A percentile compares a stretch with the other conserved stretches of the same genome.
These are phyloP conservation scores for Gallinago paraguaiae DNA, from an alignment of 2,113 vertebrate genomes.

Conservation along the genomic window DNA sequence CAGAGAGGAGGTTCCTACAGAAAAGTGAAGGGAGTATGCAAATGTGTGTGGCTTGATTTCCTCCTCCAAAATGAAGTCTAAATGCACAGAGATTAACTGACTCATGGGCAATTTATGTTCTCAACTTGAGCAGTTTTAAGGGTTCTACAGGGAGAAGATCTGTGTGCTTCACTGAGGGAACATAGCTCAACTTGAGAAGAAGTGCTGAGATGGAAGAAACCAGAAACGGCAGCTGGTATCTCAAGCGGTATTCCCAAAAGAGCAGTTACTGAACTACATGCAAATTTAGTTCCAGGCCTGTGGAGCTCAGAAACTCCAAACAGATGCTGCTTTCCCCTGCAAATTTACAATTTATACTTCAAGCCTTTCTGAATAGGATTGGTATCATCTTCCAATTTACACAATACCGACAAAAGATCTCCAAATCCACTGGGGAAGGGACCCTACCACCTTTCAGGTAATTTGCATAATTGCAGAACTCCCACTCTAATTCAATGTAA, in stretches of 20 bases:
- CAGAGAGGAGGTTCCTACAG: not conserved
- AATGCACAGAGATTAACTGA: not conserved
- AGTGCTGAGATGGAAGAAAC: slow-evolving; percentile 5
- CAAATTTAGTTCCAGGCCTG: not conserved
- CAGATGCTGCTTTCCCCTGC: not conserved
- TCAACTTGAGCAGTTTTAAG: not conserved
- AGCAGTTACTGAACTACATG: not conserved
- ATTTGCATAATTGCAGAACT: not conserved
- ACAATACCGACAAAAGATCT: not conserved
- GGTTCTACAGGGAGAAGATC: not conserved
- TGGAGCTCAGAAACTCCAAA: not conserved
- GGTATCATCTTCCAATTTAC: not conserved
- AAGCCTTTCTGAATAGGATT: not conserved
- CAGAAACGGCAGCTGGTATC: slow-evolving; percentile 9
- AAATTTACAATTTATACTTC: not conserved
- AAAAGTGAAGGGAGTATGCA: not conserved
- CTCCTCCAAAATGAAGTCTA: not conserved
- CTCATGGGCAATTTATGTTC: not conserved
- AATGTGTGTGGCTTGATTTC: not conserved
- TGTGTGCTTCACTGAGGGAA: not conserved
- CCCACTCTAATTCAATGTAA: not conserved
- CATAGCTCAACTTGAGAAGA: not conserved
- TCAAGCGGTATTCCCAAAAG: not conserved
- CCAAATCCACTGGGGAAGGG: not conserved
- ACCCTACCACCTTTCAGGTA: not conserved